A percentile compares a stretch with the other conserved stretches of the same genome.
These are phyloP conservation scores for Lucifuga dentata DNA, from an alignment of 2,113 vertebrate genomes.

Conservation along the genomic window DNA sequence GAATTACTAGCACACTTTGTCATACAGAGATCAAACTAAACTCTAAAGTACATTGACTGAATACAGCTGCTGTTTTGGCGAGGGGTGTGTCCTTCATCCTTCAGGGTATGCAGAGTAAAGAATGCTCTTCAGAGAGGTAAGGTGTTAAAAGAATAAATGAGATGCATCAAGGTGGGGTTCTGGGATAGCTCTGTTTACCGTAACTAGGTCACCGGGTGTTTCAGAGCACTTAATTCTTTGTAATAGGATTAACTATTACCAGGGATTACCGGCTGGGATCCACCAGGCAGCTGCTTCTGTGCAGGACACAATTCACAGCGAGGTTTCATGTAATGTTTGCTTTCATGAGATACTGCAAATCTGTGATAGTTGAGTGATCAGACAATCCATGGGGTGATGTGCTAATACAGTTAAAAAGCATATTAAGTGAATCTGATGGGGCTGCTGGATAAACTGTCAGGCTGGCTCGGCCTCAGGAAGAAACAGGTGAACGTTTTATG, in stretches of 20 bases:
- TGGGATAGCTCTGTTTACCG: conserved; percentile 22
- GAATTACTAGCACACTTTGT: neutral
- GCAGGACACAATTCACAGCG: conserved; percentile 12
- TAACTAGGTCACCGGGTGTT: conserved; percentile 52
- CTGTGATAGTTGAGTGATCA: conserved; percentile 8
- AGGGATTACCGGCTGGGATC: conserved; percentile 59
- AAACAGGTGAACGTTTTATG: conserved; percentile 97
- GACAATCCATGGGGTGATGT: conserved; percentile 57
- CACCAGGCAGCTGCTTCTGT: conserved; percentile 36
- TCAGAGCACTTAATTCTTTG: conserved; percentile 64
- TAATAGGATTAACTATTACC: conserved; percentile 77
- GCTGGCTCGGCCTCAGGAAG: conserved; percentile 95
- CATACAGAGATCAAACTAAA: conserved; percentile 12
- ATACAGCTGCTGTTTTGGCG: conserved; percentile 4
- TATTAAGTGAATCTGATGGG: conserved; percentile 84
- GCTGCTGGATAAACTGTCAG: conserved; percentile 92
- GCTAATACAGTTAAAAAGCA: conserved; percentile 18
- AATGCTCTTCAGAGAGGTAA: conserved; percentile 11
- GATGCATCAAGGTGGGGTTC: conserved; percentile 25
- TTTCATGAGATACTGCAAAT: conserved; percentile 7
- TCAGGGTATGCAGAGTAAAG: neutral
- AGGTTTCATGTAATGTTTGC: conserved; percentile 21
- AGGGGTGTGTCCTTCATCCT: neutral
- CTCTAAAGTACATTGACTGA: conserved; percentile 4
- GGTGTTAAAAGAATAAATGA: conserved; percentile 46